A percentile compares a stretch with the other conserved stretches of the same genome.
These are phyloP conservation scores for Neolamprologus tretocephalus DNA, from an alignment of 2,113 vertebrate genomes.

Conservation along the genomic window DNA sequence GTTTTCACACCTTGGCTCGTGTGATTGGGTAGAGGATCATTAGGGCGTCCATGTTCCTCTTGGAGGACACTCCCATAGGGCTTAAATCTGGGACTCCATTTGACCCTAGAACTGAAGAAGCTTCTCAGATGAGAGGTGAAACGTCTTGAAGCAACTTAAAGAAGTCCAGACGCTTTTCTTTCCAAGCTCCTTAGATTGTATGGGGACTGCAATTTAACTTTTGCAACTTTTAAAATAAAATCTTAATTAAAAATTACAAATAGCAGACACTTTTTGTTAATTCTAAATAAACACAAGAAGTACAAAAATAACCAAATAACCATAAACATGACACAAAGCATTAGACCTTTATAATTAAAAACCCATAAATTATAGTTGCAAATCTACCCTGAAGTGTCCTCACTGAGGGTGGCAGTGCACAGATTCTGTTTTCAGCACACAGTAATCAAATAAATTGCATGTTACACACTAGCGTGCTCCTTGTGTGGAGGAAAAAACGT, in stretches of 20 bases:
- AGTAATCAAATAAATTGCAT: background rate
- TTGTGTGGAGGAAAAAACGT: background rate
- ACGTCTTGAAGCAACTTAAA: background rate
- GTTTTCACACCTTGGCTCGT: rapidly evolving
- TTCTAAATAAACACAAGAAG: background rate
- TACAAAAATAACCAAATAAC: background rate
- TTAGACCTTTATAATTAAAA: background rate
- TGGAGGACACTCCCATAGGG: background rate
- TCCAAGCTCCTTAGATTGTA: background rate
- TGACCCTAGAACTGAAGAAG: background rate
- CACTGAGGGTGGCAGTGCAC: background rate
- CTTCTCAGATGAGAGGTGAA: background rate
- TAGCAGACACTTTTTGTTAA: background rate
- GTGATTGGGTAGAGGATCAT: background rate
- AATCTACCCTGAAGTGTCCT: background rate
- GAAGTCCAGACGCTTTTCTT: background rate
- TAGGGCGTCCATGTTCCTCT: background rate
- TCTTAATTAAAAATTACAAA: background rate
- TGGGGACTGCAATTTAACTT: background rate
- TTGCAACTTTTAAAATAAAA: background rate
- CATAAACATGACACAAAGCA: background rate
- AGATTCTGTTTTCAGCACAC: background rate
- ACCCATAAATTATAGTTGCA: background rate
- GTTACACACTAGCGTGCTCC: background rate
- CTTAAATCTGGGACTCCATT: background rate